phyloP scores from a whole-genome alignment of 1,140 invertebrate genomes.

The Panagrolaimus sp. region DNA sequence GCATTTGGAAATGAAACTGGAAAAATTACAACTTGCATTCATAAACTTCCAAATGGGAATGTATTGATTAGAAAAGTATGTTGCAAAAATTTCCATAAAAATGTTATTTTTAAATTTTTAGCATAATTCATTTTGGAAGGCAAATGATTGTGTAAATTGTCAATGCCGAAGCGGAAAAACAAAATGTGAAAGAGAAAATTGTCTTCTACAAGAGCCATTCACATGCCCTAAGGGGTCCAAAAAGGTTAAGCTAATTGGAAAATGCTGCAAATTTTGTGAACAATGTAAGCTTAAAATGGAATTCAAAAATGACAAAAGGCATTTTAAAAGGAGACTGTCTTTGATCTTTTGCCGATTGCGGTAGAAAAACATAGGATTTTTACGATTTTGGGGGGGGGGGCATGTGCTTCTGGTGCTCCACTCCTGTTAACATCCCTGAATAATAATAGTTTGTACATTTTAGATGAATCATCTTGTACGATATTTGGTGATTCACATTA shows the following conservation, averaged over 20 bases:
- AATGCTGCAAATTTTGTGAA: slow-evolving; percentile 1
- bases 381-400: no score
- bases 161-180: not conserved
- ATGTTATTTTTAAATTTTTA: not conserved
- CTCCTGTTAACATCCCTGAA: no score
- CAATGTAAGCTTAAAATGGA: no score
- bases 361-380: no score
- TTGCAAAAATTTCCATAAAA: not conserved
- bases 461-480: not conserved
- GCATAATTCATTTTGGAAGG: slow-evolving; percentile 7
- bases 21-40: no score
- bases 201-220: not conserved
- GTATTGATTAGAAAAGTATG: not conserved
- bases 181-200: not conserved
- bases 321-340: no score
- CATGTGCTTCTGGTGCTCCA: no score
- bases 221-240: not conserved
- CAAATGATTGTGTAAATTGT: not conserved
- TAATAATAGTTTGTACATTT: no score
- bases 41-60: not conserved
- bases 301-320: no score
- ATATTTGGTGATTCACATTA: slow-evolving; percentile 1
- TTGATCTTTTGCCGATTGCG: no score
- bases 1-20: no score
- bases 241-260: not conserved